Evolutionary conservation across 2,797 vertebrate species (phyloP).

Genomic region (Falco novaeseelandiae): DNA sequence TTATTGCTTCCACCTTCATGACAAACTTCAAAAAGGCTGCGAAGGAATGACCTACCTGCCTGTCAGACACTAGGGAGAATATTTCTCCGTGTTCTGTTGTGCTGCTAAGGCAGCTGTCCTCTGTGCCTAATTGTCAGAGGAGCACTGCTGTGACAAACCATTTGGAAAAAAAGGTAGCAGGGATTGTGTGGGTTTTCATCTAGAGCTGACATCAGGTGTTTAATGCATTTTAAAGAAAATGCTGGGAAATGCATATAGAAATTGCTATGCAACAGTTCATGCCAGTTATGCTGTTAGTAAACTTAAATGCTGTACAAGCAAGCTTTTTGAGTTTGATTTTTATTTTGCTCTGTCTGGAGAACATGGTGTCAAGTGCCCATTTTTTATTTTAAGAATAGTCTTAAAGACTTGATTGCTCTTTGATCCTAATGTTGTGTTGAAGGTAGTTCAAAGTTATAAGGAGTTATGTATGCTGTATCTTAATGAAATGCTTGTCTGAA

Average conservation of each 20-base stretch:
- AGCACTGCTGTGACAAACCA: neutral
- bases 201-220: neutral
- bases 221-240: neutral
- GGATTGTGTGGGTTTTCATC: neutral
- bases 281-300: neutral
- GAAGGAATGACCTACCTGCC: neutral
- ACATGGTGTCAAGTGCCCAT: neutral
- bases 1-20: neutral
- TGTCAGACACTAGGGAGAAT: neutral
- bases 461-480: constrained; percentile 40
- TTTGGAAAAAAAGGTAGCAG: neutral
- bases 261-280: neutral
- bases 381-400: constrained; percentile 34
- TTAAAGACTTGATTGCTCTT: constrained; percentile 34
- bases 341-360: constrained; percentile 1
- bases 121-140: neutral
- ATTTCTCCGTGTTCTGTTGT: neutral
- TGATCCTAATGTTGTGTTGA: constrained; percentile 27
- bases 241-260: neutral
- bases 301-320: neutral
- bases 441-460: constrained; percentile 61
- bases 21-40: neutral
- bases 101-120: neutral
- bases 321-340: neutral
- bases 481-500: constrained; percentile 61